Evolutionary conservation across 2,888 invertebrate genomes (phyloP).

Genomic region (Lithodes maja): DNA sequence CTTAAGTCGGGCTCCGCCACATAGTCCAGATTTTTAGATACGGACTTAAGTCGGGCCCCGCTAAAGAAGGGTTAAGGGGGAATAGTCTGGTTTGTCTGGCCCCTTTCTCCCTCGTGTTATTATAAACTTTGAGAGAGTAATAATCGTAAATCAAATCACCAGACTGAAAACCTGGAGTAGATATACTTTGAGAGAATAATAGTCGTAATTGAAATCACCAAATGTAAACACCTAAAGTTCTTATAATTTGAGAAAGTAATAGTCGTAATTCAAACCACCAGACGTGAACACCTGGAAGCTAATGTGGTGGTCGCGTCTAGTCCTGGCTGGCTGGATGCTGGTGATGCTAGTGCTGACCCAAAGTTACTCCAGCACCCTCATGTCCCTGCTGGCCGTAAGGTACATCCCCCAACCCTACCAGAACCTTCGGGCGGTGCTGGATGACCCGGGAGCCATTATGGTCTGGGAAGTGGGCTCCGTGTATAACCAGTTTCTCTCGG

Average conservation of each 20-base stretch:
- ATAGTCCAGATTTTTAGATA: too few relatives aligned
- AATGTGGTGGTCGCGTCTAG: slow-evolving; percentile 25
- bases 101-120: too few relatives aligned
- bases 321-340: slow-evolving; percentile 54
- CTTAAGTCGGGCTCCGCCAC: too few relatives aligned
- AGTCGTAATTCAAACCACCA: not conserved
- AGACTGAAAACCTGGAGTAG: too few relatives aligned
- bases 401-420: slow-evolving; percentile 47
- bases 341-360: slow-evolving; percentile 39
- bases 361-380: slow-evolving; percentile 52
- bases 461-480: slow-evolving; percentile 35
- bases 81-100: too few relatives aligned
- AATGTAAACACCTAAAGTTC: too few relatives aligned
- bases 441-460: slow-evolving; percentile 20
- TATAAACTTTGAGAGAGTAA: not conserved
- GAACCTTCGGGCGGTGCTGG: slow-evolving; percentile 39
- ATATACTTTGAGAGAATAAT: too few relatives aligned
- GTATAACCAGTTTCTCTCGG: slow-evolving; percentile 33
- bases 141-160: too few relatives aligned
- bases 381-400: slow-evolving; percentile 58
- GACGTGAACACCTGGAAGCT: not conserved
- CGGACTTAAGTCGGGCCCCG: too few relatives aligned
- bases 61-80: too few relatives aligned
- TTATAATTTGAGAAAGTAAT: too few relatives aligned
- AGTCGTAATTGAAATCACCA: too few relatives aligned